Conservation (phyloP, 2,113 vertebrate species). For the Crotalus horridus region DNA sequence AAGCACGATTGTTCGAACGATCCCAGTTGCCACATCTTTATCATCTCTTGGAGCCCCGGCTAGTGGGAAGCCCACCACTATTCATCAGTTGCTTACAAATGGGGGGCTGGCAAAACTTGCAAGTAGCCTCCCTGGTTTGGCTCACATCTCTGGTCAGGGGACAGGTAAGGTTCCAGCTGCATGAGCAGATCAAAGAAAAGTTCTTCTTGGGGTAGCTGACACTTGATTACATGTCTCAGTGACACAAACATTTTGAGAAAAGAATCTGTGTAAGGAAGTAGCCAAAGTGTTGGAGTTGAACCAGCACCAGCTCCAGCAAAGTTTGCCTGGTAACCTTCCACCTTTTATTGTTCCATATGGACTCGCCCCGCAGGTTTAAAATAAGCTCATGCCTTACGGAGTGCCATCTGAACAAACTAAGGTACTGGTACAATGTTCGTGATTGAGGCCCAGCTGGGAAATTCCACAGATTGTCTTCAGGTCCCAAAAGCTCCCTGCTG, state of each 20-base stretch:
- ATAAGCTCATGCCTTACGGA: background rate
- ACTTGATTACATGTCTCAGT: background rate
- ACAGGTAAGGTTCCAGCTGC: constrained; percentile 75
- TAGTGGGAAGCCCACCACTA: constrained; percentile 84
- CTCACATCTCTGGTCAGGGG: constrained; percentile 89
- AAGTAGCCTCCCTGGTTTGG: constrained; percentile 87
- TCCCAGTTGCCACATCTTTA: constrained; percentile 83
- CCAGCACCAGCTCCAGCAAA: background rate
- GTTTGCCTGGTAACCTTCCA: too few relatives aligned
- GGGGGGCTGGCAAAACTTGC: constrained; percentile 91
- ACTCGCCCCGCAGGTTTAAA: too few relatives aligned
- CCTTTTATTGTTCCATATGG: background rate
- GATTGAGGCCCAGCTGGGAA: background rate
- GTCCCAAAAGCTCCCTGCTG: too few relatives aligned
- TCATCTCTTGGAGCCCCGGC: constrained; percentile 69
- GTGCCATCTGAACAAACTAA: background rate
- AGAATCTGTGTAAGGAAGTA: background rate
- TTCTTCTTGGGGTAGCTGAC: background rate
- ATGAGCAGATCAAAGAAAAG: too few relatives aligned
- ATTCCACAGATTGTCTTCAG: background rate
- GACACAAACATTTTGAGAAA: background rate
- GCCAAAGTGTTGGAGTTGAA: background rate
- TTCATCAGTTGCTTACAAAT: constrained; percentile 92
- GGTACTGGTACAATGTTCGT: fast-evolving
- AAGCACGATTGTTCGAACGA: constrained; percentile 81